A percentile compares a stretch with the other conserved stretches of the same genome.
phyloP scores from a whole-genome alignment of 92 coral and sea anemone species.

The Metridium senile region DNA sequence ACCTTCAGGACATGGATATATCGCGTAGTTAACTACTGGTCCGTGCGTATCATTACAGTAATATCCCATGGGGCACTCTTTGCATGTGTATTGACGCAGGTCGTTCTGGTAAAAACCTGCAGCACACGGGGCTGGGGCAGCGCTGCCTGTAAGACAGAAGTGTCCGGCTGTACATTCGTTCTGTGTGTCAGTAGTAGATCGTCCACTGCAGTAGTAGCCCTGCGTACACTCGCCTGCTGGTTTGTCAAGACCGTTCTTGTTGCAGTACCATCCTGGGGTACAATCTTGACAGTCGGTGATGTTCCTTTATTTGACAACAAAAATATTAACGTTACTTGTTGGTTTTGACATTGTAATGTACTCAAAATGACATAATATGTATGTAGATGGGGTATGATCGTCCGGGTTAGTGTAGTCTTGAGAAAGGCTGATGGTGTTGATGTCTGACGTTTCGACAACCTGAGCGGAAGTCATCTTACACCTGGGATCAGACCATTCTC shows the following conservation, averaged over 20 bases:
- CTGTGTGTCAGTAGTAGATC: conserved; percentile 67
- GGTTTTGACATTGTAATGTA: too few relatives aligned
- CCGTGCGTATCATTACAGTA: conserved; percentile 84
- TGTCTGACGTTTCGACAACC: too few relatives aligned
- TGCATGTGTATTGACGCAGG: conserved; percentile 60
- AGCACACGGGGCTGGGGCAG: conserved; percentile 81
- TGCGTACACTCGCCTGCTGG: conserved; percentile 72
- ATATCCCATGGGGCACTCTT: conserved; percentile 71
- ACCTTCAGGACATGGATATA: conserved; percentile 73
- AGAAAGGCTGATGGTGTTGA: too few relatives aligned
- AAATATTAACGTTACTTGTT: background rate
- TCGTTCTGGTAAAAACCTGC: conserved; percentile 88
- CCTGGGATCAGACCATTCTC: too few relatives aligned
- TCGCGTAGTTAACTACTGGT: conserved; percentile 75
- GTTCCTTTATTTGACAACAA: conserved; percentile 41
- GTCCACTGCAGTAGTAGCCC: conserved; percentile 90
- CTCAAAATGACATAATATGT: too few relatives aligned
- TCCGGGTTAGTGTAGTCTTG: too few relatives aligned
- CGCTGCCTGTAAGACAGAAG: conserved; percentile 75
- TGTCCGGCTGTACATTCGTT: conserved; percentile 78
- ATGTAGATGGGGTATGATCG: too few relatives aligned
- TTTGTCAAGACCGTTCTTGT: conserved; percentile 79
- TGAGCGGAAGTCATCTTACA: too few relatives aligned
- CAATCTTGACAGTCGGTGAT: conserved; percentile 89
- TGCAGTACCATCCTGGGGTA: conserved; percentile 94